phyloP scores from a whole-genome alignment of 2,797 vertebrate genomes.

The Crocidura indochinensis region DNA sequence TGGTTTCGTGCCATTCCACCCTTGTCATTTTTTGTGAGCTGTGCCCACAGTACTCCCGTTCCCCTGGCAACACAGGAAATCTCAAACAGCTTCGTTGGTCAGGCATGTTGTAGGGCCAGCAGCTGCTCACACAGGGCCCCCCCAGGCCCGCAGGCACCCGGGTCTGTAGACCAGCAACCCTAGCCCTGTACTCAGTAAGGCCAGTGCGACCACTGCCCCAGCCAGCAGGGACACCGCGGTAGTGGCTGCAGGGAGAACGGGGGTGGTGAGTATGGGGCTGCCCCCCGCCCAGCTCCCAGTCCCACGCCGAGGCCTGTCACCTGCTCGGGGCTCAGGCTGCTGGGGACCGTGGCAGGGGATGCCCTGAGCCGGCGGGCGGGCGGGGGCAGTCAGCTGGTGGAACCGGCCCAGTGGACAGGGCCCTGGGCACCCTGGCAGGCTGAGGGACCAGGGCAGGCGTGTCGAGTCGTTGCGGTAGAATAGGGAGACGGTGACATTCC shows the following conservation, averaged over 20 bases:
- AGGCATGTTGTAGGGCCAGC: constrained; percentile 64
- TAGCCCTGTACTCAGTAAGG: constrained; percentile 62
- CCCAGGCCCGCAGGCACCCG: constrained; percentile 63
- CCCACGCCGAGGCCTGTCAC: constrained; percentile 61
- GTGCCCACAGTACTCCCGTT: no score
- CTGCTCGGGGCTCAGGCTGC: neutral
- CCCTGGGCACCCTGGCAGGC: constrained; percentile 90
- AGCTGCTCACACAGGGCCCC: constrained; percentile 38
- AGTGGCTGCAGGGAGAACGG: constrained; percentile 59
- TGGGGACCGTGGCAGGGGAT: constrained; percentile 43
- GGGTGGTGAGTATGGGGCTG: neutral
- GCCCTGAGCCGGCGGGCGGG: constrained; percentile 59
- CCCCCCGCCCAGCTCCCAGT: neutral
- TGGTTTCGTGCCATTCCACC: no score
- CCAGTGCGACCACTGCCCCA: constrained; percentile 75
- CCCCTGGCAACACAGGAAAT: constrained; percentile 73
- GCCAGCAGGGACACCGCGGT: constrained; percentile 75
- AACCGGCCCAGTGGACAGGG: constrained; percentile 91
- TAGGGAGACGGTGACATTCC: constrained; percentile 92
- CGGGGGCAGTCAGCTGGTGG: constrained; percentile 87
- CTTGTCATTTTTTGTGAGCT: no score
- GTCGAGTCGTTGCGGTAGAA: constrained; percentile 91
- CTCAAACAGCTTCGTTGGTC: constrained; percentile 62
- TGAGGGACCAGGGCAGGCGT: constrained; percentile 87
- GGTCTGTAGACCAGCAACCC: constrained; percentile 74